phyloP scores from a whole-genome alignment of 2,888 invertebrate genomes.

The Xanthorhoe designata region DNA sequence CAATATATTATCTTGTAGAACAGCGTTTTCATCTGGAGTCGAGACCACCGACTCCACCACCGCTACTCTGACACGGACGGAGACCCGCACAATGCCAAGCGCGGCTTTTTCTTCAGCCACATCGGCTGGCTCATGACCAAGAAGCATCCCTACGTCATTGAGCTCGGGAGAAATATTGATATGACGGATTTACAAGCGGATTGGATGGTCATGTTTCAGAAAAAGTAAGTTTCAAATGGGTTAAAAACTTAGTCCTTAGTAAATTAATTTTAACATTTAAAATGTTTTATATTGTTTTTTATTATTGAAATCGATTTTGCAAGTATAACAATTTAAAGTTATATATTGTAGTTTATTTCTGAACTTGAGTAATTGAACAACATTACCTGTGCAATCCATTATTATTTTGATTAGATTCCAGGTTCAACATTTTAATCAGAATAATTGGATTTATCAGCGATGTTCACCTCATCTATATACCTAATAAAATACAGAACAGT shows the following conservation, averaged over 20 bases:
- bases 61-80: constrained; percentile 89
- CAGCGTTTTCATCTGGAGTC: constrained; percentile 90
- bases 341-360: too few relatives aligned
- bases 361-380: too few relatives aligned
- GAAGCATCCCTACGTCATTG: constrained; percentile 91
- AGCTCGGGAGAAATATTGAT: constrained; percentile 88
- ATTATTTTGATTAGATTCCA: too few relatives aligned
- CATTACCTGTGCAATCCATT: too few relatives aligned
- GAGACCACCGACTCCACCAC: constrained; percentile 93
- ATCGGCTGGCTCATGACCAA: constrained; percentile 93
- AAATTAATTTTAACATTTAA: too few relatives aligned
- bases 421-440: too few relatives aligned
- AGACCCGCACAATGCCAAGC: constrained; percentile 92
- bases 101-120: constrained; percentile 95
- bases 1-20: constrained; percentile 78
- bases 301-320: too few relatives aligned
- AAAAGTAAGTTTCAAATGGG: constrained; percentile 71
- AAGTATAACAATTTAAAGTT: too few relatives aligned
- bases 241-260: too few relatives aligned
- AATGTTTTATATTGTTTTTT: too few relatives aligned
- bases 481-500: too few relatives aligned
- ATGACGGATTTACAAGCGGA: constrained; percentile 91
- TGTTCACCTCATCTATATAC: not conserved
- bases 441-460: too few relatives aligned
- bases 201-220: constrained; percentile 90